Percentiles rank a stretch among this genome's conserved stretches.
These are phyloP conservation scores for Cryptoleucopteryx plumbea DNA, from an alignment of 2,113 vertebrate genomes.

Conservation along the genomic window DNA sequence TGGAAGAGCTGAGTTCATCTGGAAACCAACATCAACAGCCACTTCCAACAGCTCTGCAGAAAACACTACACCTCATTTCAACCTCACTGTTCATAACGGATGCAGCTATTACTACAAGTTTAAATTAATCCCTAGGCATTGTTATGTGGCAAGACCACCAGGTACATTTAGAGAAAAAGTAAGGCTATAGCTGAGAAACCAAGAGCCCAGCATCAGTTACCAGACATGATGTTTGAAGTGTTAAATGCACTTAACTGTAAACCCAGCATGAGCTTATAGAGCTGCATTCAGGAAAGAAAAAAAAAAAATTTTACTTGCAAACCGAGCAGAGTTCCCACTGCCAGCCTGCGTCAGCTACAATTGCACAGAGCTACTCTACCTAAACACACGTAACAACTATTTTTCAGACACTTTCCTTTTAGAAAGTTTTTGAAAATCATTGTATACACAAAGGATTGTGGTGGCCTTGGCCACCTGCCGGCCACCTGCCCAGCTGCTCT, in stretches of 20 bases:
- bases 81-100: not conserved
- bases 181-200: not conserved
- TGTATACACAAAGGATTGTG: not conserved
- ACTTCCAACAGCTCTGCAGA: not conserved
- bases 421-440: not conserved
- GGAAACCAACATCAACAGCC: not conserved
- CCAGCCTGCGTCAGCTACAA: not conserved
- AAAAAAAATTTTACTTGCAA: not conserved
- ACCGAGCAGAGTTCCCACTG: not conserved
- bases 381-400: not conserved
- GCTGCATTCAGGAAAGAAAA: not conserved
- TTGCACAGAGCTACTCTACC: not conserved
- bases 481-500: not conserved
- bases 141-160: not conserved
- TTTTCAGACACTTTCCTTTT: not conserved
- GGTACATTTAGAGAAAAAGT: not conserved
- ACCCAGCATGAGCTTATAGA: not conserved
- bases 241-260: not conserved
- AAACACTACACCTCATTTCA: not conserved
- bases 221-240: not conserved
- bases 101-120: not conserved
- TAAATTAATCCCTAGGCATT: not conserved
- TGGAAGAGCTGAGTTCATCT: not conserved
- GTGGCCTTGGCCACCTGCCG: not conserved
- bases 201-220: not conserved